phyloP scores from a whole-genome alignment of 2,113 vertebrate genomes.

The Camarhynchus parvulus region DNA sequence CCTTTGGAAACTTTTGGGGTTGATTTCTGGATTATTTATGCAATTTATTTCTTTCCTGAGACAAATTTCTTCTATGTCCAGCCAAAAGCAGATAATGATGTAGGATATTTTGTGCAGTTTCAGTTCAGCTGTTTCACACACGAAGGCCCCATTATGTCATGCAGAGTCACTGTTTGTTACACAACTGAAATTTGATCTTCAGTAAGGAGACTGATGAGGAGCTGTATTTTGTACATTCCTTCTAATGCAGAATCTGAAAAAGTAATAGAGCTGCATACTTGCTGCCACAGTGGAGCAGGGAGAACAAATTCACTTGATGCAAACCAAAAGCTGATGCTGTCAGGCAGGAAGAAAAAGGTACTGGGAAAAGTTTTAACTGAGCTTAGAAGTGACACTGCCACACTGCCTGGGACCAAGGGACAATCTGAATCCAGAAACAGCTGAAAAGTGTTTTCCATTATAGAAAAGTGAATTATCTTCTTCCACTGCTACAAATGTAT shows the following conservation, averaged over 20 bases:
- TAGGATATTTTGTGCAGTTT: background rate
- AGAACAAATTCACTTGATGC: background rate
- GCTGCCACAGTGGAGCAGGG: background rate
- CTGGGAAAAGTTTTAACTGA: background rate
- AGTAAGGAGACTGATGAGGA: background rate
- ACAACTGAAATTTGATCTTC: background rate
- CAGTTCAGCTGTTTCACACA: background rate
- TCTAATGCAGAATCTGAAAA: background rate
- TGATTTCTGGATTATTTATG: background rate
- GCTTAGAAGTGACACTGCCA: background rate
- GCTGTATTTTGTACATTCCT: background rate
- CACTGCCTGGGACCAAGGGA: background rate
- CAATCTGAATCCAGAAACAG: background rate
- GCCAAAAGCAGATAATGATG: background rate
- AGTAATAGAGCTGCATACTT: background rate
- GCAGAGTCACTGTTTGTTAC: background rate
- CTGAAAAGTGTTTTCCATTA: background rate
- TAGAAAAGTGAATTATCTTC: background rate
- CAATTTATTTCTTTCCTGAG: background rate
- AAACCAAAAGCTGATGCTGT: background rate
- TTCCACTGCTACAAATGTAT: background rate
- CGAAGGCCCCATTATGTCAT: background rate
- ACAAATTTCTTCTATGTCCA: background rate
- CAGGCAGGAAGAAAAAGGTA: background rate
- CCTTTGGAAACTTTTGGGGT: background rate